Base-by-base conservation (phyloP, 2,888 invertebrate species). In the Petrolisthes cinctipes region DNA sequence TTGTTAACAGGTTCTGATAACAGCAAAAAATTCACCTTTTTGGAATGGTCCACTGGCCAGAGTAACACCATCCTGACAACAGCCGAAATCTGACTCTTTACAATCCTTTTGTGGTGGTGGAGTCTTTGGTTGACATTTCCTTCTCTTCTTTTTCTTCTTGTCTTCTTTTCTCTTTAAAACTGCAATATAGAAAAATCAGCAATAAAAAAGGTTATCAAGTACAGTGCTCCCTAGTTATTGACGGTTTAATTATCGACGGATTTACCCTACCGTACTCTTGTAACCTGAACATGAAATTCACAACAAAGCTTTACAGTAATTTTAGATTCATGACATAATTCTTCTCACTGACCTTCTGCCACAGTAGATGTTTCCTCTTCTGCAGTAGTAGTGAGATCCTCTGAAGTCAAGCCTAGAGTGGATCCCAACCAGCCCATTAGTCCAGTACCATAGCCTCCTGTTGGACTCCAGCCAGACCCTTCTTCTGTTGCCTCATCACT, bases 1-100 rank as follows among this genome's bases (percentile, higher is more conserved):
- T 37, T 37, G 37, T 37, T 37, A 37, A 0, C 2, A 37, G 37
- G 37, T 37, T 2, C 37, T 37, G 37, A 37, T 37, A 37, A 37
- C 37, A 37, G 37, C 37, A 37, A 71, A 11, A 54, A 37, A 23
- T 14, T 75, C 53, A 89, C 96, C 98, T 92, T 95, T 93, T 89
- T 94, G 92, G 17, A 95, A 94, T 0, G 95, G 94, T 11, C 97
- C 97, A 86, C 93, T 92, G 79, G 93, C 93, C 3, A 96, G 95
- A 0, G 97, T 96, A 0, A 97, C 95, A 0, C 95, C 96, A 92
- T 97, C 97, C 14, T 95, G 94, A 92, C 98, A 99, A 93, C 98
- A 99, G n/a, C 97, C 97, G 92, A 94, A 96, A 4, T 94, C 93
- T 4, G 95, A 94, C 23, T 91, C 54, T 94, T 94, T 91, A 90